Base-by-base conservation (phyloP, 2,797 vertebrate species). In the Gymnodraco acuticeps region DNA sequence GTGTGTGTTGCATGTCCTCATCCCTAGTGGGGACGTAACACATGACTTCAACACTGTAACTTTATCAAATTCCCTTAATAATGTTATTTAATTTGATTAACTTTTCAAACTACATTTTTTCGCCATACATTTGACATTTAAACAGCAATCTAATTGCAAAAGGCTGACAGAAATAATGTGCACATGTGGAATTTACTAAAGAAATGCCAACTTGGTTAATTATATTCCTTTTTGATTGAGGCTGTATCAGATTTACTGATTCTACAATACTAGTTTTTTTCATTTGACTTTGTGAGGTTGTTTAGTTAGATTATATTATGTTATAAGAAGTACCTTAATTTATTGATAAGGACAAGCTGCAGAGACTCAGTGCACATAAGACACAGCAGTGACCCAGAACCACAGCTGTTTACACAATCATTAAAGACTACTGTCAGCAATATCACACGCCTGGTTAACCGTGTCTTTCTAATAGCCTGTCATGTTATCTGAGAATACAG, bases 391-490 rank as follows among this genome's bases (percentile, higher is more conserved):
- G 80, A 87, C 68, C 80, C 66, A 12, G 63, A 33, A 53, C 23
- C 45, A 20, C 43, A 50, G 64, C 47, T 67, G 76, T 88, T 86
- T 82, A 76, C 68, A 41, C 59, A 50, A 0, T 83, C 85, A 69
- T 88, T 88, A 89, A 73, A 69, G 73, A 71, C 64, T 10, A 80
- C 77, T 75, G 70, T 53, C 46, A 76, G 64, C 56, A 10, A 69
- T 59, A 81, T 84, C 64, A 77, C 86, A 85, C 51, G 70, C 80
- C 58, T 85, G 87, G 80, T 92, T 90, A 78, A 75, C 50, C 83
- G 61, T 56, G 42, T 81, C 85, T 64, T 64, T 76, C 77, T 90
- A 91, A 93, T 83, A 85, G 85, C 77, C 86, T 73, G 85, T 67
- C 85, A 73, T 87, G 73, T 88, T 84, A 79, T 81, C 74, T 86